phyloP scores from a whole-genome alignment of 2,797 vertebrate species.

The Parambassis ranga region DNA sequence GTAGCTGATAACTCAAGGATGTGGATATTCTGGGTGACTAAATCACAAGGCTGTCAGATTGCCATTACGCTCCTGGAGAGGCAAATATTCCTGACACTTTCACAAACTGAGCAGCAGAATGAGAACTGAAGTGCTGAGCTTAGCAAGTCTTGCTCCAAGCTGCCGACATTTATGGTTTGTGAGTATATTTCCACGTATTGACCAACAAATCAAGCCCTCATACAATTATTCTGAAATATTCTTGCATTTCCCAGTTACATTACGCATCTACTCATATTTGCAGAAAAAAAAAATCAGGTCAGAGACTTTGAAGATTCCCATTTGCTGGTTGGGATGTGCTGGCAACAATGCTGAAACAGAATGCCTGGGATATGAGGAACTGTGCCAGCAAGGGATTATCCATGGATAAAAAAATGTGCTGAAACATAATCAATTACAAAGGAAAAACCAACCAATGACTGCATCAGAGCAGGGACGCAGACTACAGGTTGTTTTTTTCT shows the following conservation, averaged over 20 bases:
- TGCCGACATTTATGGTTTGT: conserved; percentile 59
- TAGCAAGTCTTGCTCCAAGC: conserved; percentile 49
- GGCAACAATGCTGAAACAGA: conserved; percentile 57
- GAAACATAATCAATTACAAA: conserved; percentile 59
- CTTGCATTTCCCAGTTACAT: conserved; percentile 23
- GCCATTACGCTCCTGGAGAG: conserved; percentile 54
- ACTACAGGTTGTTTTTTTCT: background rate
- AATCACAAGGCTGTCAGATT: conserved; percentile 61
- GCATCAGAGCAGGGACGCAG: background rate
- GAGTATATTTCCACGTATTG: conserved; percentile 62
- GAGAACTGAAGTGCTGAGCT: conserved; percentile 63
- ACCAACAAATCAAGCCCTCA: conserved; percentile 62
- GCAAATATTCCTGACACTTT: conserved; percentile 69
- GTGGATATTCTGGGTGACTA: conserved; percentile 52
- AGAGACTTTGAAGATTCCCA: conserved; percentile 52
- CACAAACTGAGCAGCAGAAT: conserved; percentile 50
- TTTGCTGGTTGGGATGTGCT: conserved; percentile 51
- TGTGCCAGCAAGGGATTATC: conserved; percentile 61
- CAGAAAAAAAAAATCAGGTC: conserved; percentile 63
- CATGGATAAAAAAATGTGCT: conserved; percentile 49
- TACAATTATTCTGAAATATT: conserved; percentile 38
- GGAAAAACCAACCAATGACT: conserved; percentile 12
- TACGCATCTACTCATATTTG: conserved; percentile 33
- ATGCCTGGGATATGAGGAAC: conserved; percentile 47
- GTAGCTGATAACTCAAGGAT: conserved; percentile 29